These are phyloP conservation scores for Heptranchias perlo DNA, from an alignment of 2,113 vertebrate species.

Conservation along the genomic window DNA sequence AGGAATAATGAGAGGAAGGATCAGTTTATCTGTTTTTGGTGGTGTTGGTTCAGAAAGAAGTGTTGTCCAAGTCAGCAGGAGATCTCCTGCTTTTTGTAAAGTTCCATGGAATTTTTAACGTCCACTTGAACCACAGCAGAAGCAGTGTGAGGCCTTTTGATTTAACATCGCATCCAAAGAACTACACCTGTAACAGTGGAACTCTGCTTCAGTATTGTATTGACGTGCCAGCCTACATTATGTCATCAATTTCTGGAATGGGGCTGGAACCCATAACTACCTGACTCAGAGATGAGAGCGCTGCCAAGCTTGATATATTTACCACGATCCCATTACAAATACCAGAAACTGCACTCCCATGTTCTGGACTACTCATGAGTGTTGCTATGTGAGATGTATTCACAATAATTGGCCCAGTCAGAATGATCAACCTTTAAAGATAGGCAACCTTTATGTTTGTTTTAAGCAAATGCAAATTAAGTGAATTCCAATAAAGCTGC, in stretches of 20 bases:
- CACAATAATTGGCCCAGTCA: not conserved
- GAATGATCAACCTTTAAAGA: not conserved
- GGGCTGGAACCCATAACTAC: not conserved
- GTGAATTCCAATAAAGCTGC: not conserved
- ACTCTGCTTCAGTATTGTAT: not conserved
- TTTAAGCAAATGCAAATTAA: not conserved
- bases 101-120: not conserved
- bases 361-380: not conserved
- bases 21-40: not conserved
- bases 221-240: not conserved
- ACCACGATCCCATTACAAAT: not conserved
- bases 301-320: not conserved
- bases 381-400: not conserved
- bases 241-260: not conserved
- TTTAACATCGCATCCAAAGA: not conserved
- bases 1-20: not conserved
- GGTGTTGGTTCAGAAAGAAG: not conserved
- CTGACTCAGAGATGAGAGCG: not conserved
- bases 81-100: not conserved
- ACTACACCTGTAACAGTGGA: not conserved
- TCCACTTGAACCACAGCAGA: not conserved
- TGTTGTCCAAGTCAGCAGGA: not conserved
- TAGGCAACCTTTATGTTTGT: not conserved
- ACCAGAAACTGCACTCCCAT: not conserved
- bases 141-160: not conserved